Conservation (phyloP, 2,888 invertebrate species). For the Seladonia tumulorum region DNA sequence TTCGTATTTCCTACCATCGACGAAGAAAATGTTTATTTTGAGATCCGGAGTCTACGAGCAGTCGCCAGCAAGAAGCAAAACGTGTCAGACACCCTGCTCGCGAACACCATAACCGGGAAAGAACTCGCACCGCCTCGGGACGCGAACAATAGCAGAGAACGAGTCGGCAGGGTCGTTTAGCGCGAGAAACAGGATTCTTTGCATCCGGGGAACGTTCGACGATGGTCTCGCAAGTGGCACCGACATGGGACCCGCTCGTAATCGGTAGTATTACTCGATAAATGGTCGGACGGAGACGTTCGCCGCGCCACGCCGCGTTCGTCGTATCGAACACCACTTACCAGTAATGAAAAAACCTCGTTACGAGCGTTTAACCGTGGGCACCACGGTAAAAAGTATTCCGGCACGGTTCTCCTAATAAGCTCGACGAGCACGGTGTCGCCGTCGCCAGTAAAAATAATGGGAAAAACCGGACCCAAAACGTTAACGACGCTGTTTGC, state of each 20-base stretch:
- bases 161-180: neutral
- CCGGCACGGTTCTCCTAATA: neutral
- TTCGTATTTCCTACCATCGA: too few species aligned
- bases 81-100: too few species aligned
- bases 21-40: too few species aligned
- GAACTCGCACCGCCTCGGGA: neutral
- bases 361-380: slow-evolving; percentile 12
- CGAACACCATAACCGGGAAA: neutral
- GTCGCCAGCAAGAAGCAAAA: too few species aligned
- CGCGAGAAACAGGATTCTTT: neutral
- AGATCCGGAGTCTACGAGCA: too few species aligned
- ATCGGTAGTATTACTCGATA: slow-evolving; percentile 44
- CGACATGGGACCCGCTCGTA: neutral
- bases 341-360: slow-evolving; percentile 45
- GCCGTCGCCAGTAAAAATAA: neutral
- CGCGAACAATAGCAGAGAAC: neutral
- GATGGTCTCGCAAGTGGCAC: neutral
- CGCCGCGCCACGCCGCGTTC: slow-evolving; percentile 2
- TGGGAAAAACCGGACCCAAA: neutral
- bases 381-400: neutral
- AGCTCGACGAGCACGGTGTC: neutral
- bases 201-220: neutral
- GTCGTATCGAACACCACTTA: slow-evolving; percentile 38
- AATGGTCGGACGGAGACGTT: slow-evolving; percentile 22
- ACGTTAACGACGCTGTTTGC: neutral